Evolutionary conservation across 2,797 vertebrate species (phyloP), one percentile per base, ranked within the genome.

Genomic region (Alcedo quadribrachys): DNA sequence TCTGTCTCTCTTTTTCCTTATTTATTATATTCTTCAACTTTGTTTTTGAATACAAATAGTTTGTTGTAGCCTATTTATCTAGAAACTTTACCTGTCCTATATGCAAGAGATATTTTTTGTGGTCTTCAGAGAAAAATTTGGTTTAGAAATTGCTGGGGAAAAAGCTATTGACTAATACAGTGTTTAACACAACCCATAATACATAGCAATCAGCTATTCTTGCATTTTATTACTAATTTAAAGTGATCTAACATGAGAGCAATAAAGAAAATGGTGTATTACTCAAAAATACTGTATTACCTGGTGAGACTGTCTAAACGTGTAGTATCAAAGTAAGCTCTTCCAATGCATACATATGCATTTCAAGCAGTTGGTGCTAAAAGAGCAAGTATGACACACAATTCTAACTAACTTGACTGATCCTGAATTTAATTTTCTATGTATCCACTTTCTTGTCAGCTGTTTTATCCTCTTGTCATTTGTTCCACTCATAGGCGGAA

Each of bases 181-280:
- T 45, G 94, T 94, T 92, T 86, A 94, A 95, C 70, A 33, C 82
- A 87, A 70, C 40, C 51, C 33, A 10, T 67, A 90, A 35, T 73
- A 66, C 46, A 91, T 40, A 28, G 3, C 70, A 87, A 81, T 90
- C 82, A 91, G 66, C 37, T 81, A 48, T 66, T 58, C 74, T 95
- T 89, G 54, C 27, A 54, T 96, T 96, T 93, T 95, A 89, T 90
- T 93, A 87, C 69, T 88, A 90, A 94, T 91, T 78, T 92, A 84
- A 96, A 96, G 89, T 95, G 14, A 85, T 92, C 75, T 89, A 70
- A 87, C 83, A 90, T 84, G 25, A 78, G 50, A 96, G 48, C 66
- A 87, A 87, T 93, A 95, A 92, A 95, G 80, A 92, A 95, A 92
- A 74, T 60, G 63, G 70, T 58, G 22, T 80, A 35, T 71, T 71